These are phyloP conservation scores for Antheraea mylitta DNA, from an alignment of 1,140 invertebrate species.

Conservation along the genomic window DNA sequence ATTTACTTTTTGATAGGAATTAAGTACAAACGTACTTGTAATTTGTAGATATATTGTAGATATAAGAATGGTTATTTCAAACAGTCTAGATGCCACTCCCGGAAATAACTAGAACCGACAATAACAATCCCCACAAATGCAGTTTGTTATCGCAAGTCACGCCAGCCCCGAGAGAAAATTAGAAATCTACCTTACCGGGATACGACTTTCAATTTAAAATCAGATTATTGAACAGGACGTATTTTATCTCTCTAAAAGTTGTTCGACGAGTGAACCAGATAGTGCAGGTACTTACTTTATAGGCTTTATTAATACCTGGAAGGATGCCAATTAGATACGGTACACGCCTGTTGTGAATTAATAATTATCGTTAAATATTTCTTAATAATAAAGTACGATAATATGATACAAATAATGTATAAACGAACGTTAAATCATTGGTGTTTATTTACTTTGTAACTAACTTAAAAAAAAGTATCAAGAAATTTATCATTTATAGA, in stretches of 20 bases:
- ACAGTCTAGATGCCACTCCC: neutral
- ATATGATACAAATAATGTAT: neutral
- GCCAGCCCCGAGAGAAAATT: slow-evolving; percentile 46
- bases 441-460: no score
- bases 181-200: slow-evolving; percentile 54
- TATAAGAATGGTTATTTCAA: neutral
- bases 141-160: neutral
- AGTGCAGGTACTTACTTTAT: slow-evolving; percentile 32
- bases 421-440: no score
- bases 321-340: slow-evolving; percentile 64
- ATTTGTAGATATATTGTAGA: neutral
- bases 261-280: slow-evolving; percentile 42
- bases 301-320: slow-evolving; percentile 54
- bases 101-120: neutral
- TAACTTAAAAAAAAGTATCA: no score
- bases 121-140: neutral
- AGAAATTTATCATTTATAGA: no score
- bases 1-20: no score
- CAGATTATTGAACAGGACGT: slow-evolving; percentile 55
- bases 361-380: neutral
- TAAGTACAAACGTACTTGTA: no score
- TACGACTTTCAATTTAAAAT: slow-evolving; percentile 57
- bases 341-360: slow-evolving; percentile 30
- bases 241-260: slow-evolving; percentile 52
- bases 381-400: neutral